Conservation (phyloP, 2,888 invertebrate genomes). For the Drosophila putrida region DNA sequence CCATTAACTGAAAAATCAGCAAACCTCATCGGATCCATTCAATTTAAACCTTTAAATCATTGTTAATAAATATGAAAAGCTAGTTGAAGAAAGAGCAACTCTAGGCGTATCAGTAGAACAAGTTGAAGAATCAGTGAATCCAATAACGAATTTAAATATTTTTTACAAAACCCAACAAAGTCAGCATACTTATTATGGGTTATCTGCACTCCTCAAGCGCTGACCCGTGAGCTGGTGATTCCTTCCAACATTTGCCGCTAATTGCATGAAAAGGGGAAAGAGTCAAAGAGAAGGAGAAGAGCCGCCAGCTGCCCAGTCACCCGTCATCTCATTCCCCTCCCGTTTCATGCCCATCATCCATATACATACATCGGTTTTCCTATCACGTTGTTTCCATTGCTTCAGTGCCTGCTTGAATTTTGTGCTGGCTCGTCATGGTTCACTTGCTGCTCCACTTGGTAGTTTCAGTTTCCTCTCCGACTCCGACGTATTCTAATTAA, state of each 20-base stretch:
- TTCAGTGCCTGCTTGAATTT: conserved; percentile 52
- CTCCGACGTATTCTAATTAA: conserved; percentile 57
- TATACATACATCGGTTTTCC: conserved; percentile 25
- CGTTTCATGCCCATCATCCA: neutral
- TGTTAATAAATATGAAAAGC: neutral
- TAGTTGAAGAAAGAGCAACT: neutral
- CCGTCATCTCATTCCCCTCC: neutral
- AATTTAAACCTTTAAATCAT: too few species aligned
- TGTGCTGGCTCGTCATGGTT: conserved; percentile 60
- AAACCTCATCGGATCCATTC: neutral
- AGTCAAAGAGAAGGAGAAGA: neutral
- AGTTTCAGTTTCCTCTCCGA: neutral
- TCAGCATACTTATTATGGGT: neutral
- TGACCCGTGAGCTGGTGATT: conserved; percentile 21
- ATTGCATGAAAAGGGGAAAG: conserved; percentile 44
- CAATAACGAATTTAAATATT: neutral
- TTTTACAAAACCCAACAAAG: neutral
- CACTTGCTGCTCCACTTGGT: conserved; percentile 62
- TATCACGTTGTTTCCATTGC: conserved; percentile 50
- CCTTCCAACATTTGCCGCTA: conserved; percentile 74
- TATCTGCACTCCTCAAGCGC: conserved; percentile 1
- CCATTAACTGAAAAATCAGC: neutral
- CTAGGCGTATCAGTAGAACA: neutral
- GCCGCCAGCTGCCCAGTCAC: conserved; percentile 15
- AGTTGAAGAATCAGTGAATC: neutral